These are phyloP conservation scores for Sarcophaga carnaria DNA, from an alignment of 2,888 invertebrate species.

Conservation along the genomic window DNA sequence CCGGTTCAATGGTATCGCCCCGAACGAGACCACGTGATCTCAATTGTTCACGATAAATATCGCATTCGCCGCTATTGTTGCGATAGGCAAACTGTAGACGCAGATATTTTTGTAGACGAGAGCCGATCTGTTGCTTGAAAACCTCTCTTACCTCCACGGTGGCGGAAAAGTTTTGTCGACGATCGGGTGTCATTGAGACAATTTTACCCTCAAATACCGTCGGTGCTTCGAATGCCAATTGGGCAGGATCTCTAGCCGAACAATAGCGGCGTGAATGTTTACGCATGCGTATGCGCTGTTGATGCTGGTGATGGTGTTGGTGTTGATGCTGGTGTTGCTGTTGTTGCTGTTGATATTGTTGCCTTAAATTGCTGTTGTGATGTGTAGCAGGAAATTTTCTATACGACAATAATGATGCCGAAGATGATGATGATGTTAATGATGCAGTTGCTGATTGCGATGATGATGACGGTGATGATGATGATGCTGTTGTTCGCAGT, in stretches of 20 bases:
- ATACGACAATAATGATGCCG: conserved; percentile 32
- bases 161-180: conserved; percentile 85
- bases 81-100: conserved; percentile 80
- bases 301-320: conserved; percentile 63
- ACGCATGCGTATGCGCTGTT: conserved; percentile 72
- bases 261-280: conserved; percentile 82
- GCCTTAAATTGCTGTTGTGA: conserved; percentile 58
- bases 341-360: conserved; percentile 71
- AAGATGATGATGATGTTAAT: conserved; percentile 62
- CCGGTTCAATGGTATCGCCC: conserved; percentile 80
- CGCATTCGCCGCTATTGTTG: conserved; percentile 80
- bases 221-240: conserved; percentile 85
- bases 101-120: conserved; percentile 78
- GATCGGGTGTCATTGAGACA: conserved; percentile 84
- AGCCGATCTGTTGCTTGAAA: conserved; percentile 84
- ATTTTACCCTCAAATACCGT: conserved; percentile 87
- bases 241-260: conserved; percentile 85
- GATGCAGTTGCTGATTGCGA: conserved; percentile 57
- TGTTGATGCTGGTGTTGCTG: conserved; percentile 64
- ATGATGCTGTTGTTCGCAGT: conserved; percentile 56
- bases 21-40: conserved; percentile 79
- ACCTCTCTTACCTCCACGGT: conserved; percentile 86
- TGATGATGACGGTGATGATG: conserved; percentile 65
- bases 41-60: conserved; percentile 81
- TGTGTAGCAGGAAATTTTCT: conserved; percentile 41